Percentiles rank a stretch among this genome's conserved stretches.
These are phyloP conservation scores for Seira musarum DNA, from an alignment of 2,888 invertebrate species.

Conservation along the genomic window DNA sequence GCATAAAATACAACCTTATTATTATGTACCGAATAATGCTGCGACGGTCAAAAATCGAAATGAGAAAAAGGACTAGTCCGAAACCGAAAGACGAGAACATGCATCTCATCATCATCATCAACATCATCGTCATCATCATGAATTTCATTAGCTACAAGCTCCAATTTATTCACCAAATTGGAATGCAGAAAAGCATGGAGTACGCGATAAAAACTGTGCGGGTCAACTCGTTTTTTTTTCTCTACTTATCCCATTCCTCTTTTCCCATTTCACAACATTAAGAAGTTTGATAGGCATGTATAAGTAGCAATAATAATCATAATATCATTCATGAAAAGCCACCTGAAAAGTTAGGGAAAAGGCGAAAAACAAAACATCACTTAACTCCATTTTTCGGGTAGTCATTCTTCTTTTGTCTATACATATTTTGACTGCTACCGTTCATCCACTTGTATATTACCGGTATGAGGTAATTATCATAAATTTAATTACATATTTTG, in stretches of 20 bases:
- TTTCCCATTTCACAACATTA: conserved; percentile 23
- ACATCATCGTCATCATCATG: conserved; percentile 23
- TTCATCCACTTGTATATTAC: conserved; percentile 32
- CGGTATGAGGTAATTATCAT: conserved; percentile 58
- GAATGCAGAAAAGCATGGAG: conserved; percentile 51
- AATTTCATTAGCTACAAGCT: conserved; percentile 59
- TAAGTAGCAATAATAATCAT: conserved; percentile 51
- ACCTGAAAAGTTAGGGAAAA: conserved; percentile 42
- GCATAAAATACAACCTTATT: conserved; percentile 56
- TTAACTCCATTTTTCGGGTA: conserved; percentile 22
- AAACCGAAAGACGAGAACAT: conserved; percentile 36
- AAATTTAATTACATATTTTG: conserved; percentile 63
- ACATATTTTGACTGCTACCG: too few relatives aligned
- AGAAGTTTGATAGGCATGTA: conserved; percentile 3
- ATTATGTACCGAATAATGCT: conserved; percentile 39
- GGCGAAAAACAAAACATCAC: conserved; percentile 31
- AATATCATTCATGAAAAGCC: conserved; percentile 57
- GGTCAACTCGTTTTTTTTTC: conserved; percentile 51
- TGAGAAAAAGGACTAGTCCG: conserved; percentile 37
- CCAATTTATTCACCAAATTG: conserved; percentile 61
- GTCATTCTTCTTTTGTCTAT: conserved; percentile 19
- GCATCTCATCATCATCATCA: conserved; percentile 54
- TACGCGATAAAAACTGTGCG: conserved; percentile 43
- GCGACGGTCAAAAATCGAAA: conserved; percentile 41
- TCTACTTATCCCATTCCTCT: conserved; percentile 6